Evolutionary conservation across 2,888 invertebrate genomes (phyloP), one percentile per base, ranked within the genome.

Genomic region (Heliconius charithonia): DNA sequence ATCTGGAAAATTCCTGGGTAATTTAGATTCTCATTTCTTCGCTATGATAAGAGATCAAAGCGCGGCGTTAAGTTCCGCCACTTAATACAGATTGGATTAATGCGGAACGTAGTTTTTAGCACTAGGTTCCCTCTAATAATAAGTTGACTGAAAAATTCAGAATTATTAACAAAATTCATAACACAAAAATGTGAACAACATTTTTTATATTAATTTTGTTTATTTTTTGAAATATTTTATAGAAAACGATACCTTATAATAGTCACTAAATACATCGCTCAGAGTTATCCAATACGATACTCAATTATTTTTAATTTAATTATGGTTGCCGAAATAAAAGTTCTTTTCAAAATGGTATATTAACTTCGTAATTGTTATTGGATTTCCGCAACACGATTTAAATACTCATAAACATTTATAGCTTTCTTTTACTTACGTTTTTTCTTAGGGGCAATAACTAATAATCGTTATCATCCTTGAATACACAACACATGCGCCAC

Each of bases 321-420:
- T 73, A 80, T 75, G 78, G 63, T 51, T 59, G 51, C 25, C 69
- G 65, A 80, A 81, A 81, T 82, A 81, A 81, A 81, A 51, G 72
- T 66, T 78, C 51, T 76, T 59, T 74, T 79, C 56, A 78, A 81
- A 80, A 70, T 78, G 75, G 63, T 59, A 79, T 76, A 81, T 83
- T 80, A 83, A 82, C 80, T 74, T 80, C 81, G 80, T 83, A 83
- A 85, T 83, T 85, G 85, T 81, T 85, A 85, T 85, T 85, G 83
- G 83, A 85, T 85, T 85, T 84, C 82, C 80, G 81, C 81, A 81
- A 82, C 81, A 29, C 79, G 84, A 83, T 85, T 86, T 84, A 83
- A 86, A 84, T 83, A 83, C 81, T 83, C 82, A 83, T 85, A 85
- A 86, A 85, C 83, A 82, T 86, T 85, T 84, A 86, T 83, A 69